Percentiles rank a stretch among this genome's conserved stretches.
Evolutionary conservation across 2,113 vertebrate species (phyloP).

Genomic region (Puffinus mauretanicus): DNA sequence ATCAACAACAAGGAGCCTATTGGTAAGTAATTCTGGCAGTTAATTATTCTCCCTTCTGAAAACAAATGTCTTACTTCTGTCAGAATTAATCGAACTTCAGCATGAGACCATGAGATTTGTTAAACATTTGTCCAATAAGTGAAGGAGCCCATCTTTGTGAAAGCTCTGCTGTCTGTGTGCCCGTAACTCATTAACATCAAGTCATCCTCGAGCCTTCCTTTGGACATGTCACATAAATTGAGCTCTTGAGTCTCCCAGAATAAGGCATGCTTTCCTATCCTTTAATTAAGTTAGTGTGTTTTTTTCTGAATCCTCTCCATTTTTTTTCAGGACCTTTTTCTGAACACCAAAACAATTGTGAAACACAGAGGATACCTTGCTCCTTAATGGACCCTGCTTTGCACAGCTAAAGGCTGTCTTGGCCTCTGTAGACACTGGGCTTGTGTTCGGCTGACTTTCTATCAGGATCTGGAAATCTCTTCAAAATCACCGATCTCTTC

Average conservation of each 20-base stretch:
- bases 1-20: neutral
- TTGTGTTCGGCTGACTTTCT: neutral
- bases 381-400: neutral
- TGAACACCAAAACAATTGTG: neutral
- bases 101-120: neutral
- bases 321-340: neutral
- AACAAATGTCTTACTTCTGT: neutral
- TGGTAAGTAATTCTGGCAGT: neutral
- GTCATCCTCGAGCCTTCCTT: neutral
- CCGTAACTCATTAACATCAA: neutral
- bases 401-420: neutral
- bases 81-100: neutral
- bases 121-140: neutral
- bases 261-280: neutral
- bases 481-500: neutral
- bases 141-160: neutral
- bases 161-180: neutral
- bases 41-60: neutral
- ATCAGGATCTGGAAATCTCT: neutral
- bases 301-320: neutral
- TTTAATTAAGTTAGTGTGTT: neutral
- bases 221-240: neutral
- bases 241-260: neutral
- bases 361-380: neutral
- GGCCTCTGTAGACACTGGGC: neutral